These are phyloP conservation scores for Girardia tigrina DNA, from an alignment of 2,888 invertebrate genomes.

Conservation along the genomic window DNA sequence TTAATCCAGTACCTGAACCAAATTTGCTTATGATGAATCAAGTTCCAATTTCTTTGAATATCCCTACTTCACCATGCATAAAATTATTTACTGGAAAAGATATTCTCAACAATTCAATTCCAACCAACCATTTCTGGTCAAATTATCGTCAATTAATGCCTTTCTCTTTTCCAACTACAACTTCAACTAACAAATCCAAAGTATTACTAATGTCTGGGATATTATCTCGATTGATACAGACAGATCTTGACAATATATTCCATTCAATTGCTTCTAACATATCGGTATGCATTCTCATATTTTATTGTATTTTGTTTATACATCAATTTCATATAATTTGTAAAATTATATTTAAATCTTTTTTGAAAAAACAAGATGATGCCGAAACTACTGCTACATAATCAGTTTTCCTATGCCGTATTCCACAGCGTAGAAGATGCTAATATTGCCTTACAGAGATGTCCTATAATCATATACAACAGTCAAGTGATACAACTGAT, in stretches of 20 bases:
- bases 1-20: not conserved
- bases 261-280: not conserved
- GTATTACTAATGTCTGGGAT: not conserved
- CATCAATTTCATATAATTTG: too few species aligned
- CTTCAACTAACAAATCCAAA: not conserved
- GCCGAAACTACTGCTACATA: not conserved
- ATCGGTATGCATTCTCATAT: too few species aligned
- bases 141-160: not conserved
- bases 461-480: not conserved
- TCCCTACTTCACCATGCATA: not conserved
- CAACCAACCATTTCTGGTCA: not conserved
- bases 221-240: not conserved
- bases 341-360: too few species aligned
- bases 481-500: not conserved
- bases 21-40: not conserved
- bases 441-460: not conserved
- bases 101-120: not conserved
- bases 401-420: not conserved
- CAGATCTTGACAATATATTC: not conserved
- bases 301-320: too few species aligned
- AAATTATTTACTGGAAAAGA: not conserved
- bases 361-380: too few species aligned
- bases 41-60: not conserved
- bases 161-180: not conserved
- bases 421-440: not conserved